These are phyloP conservation scores for Acanthacorydalis orientalis DNA, from an alignment of 2,888 invertebrate species.

Conservation along the genomic window DNA sequence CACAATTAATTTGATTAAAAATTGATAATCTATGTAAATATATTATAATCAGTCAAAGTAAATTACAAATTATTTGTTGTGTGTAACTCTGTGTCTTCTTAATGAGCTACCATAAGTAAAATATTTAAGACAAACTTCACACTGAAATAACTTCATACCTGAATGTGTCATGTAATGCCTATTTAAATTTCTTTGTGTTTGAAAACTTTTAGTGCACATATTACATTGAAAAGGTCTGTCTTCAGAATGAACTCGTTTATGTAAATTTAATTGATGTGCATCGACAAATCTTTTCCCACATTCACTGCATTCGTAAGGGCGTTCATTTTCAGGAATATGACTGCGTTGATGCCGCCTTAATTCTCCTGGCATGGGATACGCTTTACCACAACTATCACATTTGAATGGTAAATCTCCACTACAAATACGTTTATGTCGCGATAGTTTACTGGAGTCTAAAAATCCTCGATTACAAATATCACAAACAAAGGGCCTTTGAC, in stretches of 20 bases:
- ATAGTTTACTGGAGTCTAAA: background rate
- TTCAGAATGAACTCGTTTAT: conserved; percentile 3
- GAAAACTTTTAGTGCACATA: conserved; percentile 1
- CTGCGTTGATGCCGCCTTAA: background rate
- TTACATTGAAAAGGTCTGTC: conserved; percentile 2
- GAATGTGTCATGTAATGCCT: conserved; percentile 2
- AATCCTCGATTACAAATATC: background rate
- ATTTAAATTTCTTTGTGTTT: background rate
- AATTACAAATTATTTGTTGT: background rate
- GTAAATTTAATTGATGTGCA: background rate
- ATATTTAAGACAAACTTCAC: conserved; percentile 2
- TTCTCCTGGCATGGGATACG: background rate
- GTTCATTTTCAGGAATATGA: background rate
- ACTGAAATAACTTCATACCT: conserved; percentile 3
- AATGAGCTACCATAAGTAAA: background rate
- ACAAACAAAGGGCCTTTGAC: background rate
- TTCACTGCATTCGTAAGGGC: background rate
- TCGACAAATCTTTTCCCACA: background rate
- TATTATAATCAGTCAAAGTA: background rate
- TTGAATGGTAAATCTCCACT: background rate
- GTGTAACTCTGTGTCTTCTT: background rate
- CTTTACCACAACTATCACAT: background rate
- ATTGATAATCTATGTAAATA: too few relatives aligned
- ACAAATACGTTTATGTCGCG: background rate
- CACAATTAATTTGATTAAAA: too few relatives aligned